Evolutionary conservation across 2,797 vertebrate genomes (phyloP).

Genomic region (Rhinatrema bivittatum): DNA sequence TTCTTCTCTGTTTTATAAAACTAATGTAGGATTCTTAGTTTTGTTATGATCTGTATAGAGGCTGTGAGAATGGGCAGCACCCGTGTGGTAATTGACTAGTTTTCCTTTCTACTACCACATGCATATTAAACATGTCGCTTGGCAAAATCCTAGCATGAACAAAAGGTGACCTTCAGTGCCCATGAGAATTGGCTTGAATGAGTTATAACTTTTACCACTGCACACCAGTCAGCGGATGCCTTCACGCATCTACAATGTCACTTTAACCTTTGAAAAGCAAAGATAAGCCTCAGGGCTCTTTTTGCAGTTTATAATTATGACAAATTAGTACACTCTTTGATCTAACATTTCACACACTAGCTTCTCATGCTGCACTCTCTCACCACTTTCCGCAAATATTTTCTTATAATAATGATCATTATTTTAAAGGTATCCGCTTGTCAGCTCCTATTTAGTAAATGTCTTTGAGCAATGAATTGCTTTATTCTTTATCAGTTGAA

Average conservation of each 20-base stretch:
- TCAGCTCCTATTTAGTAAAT: not conserved
- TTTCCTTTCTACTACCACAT: no score
- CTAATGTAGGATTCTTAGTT: no score
- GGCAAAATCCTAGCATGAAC: not conserved
- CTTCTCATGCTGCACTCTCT: not conserved
- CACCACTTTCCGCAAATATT: not conserved
- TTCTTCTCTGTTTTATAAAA: no score
- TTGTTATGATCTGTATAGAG: no score
- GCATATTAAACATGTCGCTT: no score
- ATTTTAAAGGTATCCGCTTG: not conserved
- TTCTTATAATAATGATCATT: not conserved
- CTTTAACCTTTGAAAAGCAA: slow-evolving; percentile 4
- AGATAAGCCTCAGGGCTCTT: slow-evolving; percentile 4
- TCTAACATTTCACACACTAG: not conserved
- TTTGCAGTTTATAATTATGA: slow-evolving; percentile 8
- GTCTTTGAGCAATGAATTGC: no score
- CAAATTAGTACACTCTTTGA: slow-evolving; percentile 22
- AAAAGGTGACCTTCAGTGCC: slow-evolving; percentile 2
- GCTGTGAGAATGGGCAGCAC: no score
- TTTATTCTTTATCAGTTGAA: no score
- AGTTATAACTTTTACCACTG: not conserved
- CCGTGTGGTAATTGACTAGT: no score
- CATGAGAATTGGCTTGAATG: not conserved
- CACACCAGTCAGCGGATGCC: not conserved
- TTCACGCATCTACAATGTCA: slow-evolving; percentile 14